Percentiles rank a stretch among this genome's conserved stretches.
These are phyloP conservation scores for Polylopha cassiicola DNA, from an alignment of 2,888 invertebrate species.

Conservation along the genomic window DNA sequence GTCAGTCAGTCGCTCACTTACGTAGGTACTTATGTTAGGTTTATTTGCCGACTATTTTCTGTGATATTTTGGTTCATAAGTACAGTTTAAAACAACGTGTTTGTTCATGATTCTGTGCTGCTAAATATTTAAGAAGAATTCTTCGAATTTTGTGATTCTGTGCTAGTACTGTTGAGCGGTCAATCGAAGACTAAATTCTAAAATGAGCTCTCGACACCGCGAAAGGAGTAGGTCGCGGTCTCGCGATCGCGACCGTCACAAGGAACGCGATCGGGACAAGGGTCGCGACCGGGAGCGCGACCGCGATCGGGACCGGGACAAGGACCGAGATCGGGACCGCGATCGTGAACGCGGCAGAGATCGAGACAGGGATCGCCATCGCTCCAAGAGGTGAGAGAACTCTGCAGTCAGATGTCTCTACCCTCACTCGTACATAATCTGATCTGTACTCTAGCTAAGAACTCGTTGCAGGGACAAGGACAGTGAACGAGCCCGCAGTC, in stretches of 20 bases:
- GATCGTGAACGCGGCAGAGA: slow-evolving; percentile 52
- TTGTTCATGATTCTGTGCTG: no score
- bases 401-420: background rate
- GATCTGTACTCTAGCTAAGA: no score
- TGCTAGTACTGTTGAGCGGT: no score
- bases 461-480: slow-evolving; percentile 64
- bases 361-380: slow-evolving; percentile 58
- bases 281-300: slow-evolving; percentile 44
- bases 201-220: slow-evolving; percentile 76
- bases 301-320: slow-evolving; percentile 44
- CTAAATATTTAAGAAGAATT: no score
- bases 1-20: no score
- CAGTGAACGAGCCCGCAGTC: slow-evolving; percentile 49
- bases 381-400: slow-evolving; percentile 64
- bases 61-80: no score
- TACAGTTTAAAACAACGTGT: no score
- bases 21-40: no score
- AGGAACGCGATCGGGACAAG: slow-evolving; percentile 53
- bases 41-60: no score
- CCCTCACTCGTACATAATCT: no score
- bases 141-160: no score
- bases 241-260: slow-evolving; percentile 55
- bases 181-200: no score
- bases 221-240: slow-evolving; percentile 71
- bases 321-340: slow-evolving; percentile 50